phyloP scores from a whole-genome alignment of 2,888 invertebrate species.

The Sthenelais limicola region DNA sequence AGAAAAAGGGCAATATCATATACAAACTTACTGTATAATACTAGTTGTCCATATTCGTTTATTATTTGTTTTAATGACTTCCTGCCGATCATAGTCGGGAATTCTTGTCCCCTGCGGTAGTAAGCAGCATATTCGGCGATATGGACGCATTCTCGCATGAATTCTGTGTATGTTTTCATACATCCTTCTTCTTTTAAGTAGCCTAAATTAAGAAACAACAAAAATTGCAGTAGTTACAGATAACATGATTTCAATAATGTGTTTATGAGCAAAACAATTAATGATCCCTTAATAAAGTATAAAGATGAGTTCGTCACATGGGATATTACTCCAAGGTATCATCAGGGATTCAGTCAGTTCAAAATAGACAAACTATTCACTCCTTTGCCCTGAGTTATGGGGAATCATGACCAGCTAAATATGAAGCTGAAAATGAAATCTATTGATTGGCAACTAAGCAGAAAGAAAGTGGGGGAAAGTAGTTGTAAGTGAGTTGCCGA shows the following conservation, averaged over 20 bases:
- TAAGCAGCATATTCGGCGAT: slow-evolving; percentile 9
- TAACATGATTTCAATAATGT: neutral
- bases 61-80: slow-evolving; percentile 13
- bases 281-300: too few relatives aligned
- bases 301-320: too few relatives aligned
- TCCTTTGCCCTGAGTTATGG: too few relatives aligned
- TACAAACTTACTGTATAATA: neutral
- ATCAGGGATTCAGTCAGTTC: too few relatives aligned
- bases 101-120: slow-evolving; percentile 5
- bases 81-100: slow-evolving; percentile 7
- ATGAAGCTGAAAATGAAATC: too few relatives aligned
- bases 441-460: too few relatives aligned
- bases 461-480: too few relatives aligned
- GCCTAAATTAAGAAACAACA: slow-evolving; percentile 2
- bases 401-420: too few relatives aligned
- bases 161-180: neutral
- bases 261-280: slow-evolving; percentile 1
- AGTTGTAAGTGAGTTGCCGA: too few relatives aligned
- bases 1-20: too few relatives aligned
- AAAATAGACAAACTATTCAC: too few relatives aligned
- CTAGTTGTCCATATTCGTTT: slow-evolving; percentile 13
- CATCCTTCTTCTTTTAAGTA: slow-evolving; percentile 30
- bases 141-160: slow-evolving; percentile 20
- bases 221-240: slow-evolving; percentile 2
- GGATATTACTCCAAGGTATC: too few relatives aligned